Evolutionary conservation across 2,888 invertebrate species (phyloP), one percentile per base, ranked within the genome.

Genomic region (Brachypalpus laphriformis): DNA sequence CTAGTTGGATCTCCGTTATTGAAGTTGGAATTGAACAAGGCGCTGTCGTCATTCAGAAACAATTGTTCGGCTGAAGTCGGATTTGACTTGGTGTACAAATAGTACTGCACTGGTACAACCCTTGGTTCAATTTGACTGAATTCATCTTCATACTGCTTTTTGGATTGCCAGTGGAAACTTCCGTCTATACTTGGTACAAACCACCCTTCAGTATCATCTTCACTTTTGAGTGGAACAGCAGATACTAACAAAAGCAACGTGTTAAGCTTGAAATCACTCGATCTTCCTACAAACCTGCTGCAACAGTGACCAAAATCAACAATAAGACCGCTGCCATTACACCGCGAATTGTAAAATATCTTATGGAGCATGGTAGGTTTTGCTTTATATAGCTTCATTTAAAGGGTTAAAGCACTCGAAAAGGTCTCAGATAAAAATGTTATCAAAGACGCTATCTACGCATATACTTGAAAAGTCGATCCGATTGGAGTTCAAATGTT

Each of bases 41-140:
- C 45, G 1, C 72, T 85, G 3, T 6, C 65, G 31, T 87, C 82
- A 1, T 83, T 85, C 2, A 83, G 22, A 7, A 75, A 81, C 14
- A 88, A 45, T 20, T 86, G 45, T 47, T 87, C 71, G 0, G 87
- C 86, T n/a, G 40, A 47, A 3, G 7, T 66, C 0, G 87, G 81
- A 66, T 87, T 88, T 1, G 72, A 14, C 16, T 90, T 90, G 0
- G 92, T 92, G 71, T 88, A 93, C 2, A 93, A 57, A 37, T 81
- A 81, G 51, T 76, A 87, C 18, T 56, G 47, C 2, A 86, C 78
- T 18, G 31, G 7, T 16, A 56, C 37, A 31, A 18, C 25, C 28
- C 51, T 61, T n/a, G 45, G 25, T 49, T 59, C 37, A 16, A 54
- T 18, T 0, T 34, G 40, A 22, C 4, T 7, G 8, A 31, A 9